Base-by-base conservation (phyloP, 2,888 invertebrate genomes). In the Quadroppia sp. region DNA sequence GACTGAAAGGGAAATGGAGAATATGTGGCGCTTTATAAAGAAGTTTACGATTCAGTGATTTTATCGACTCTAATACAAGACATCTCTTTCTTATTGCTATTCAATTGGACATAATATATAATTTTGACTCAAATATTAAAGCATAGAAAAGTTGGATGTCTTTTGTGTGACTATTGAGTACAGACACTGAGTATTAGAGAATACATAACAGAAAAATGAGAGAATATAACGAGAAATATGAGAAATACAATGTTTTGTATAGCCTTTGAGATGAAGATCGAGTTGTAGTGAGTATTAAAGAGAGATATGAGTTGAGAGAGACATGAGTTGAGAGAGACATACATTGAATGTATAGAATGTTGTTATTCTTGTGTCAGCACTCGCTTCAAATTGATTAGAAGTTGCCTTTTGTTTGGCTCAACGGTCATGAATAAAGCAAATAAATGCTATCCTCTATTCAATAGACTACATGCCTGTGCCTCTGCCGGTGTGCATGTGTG, bases 351-450 rank as follows among this genome's bases (percentile, higher is more conserved):
- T 15, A 61, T 30, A 32, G n/a, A 61, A 30, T 61, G 61, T 61
- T 61, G 67, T 67, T 67, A 67, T 36, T 67, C 67, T 67, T 67
- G 23, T 67, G 67, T 67, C 28, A 61, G 36, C 56, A 20, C 40
- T 67, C 67, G 67, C 42, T 40, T 67, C 67, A 67, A 67, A 67
- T 67, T 67, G 67, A 67, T 40, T 67, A 67, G 67, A 30, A 61
- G 61, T n/a, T 61, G 32, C 32, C 61, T n/a, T n/a, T 61, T 61
- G 61, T 61, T 32, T 61, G 61, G 32, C 67, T 67, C 67, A 23
- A 67, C 42, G 42, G 67, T 67, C 42, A 67, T 42, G 42, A 67
- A 67, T 67, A 67, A 67, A 67, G 42, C 23, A 40, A 67, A 67
- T 40, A 20, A n/a, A 67, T 67, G 15, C 17, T 67, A 42, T 42